Percentiles rank a stretch among this genome's conserved stretches.
Conservation (phyloP, 2,888 invertebrate genomes). For the Drosophila recens region DNA sequence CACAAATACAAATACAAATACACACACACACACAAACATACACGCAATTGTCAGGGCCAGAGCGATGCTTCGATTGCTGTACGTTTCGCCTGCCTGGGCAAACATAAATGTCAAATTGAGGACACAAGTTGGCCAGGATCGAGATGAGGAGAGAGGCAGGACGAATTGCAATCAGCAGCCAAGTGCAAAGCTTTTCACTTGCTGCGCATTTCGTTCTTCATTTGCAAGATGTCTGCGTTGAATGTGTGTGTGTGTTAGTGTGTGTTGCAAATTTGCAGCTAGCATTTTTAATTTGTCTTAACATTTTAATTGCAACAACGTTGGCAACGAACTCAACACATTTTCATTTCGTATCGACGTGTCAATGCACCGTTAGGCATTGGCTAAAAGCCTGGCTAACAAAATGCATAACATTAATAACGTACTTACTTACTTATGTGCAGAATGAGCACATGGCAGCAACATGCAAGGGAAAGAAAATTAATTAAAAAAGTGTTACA, state of each 20-base stretch:
- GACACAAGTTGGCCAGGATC: conserved; percentile 53
- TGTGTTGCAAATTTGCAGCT: conserved; percentile 28
- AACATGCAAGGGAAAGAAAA: conserved; percentile 22
- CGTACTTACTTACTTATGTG: conserved; percentile 32
- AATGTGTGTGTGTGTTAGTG: conserved; percentile 6
- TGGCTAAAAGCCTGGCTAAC: conserved; percentile 46
- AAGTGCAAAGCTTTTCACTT: conserved; percentile 69
- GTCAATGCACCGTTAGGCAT: conserved; percentile 58
- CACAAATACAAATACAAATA: conserved; percentile 23
- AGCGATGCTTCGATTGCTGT: conserved; percentile 60
- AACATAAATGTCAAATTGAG: conserved; percentile 80
- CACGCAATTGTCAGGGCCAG: conserved; percentile 51
- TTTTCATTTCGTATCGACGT: conserved; percentile 71
- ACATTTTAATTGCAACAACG: conserved; percentile 74
- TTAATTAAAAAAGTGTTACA: conserved; percentile 39
- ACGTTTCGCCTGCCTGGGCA: conserved; percentile 51
- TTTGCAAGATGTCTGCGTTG: conserved; percentile 33
- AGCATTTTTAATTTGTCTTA: conserved; percentile 76
- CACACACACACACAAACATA: conserved; percentile 5
- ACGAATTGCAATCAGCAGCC: conserved; percentile 67
- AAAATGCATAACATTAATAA: conserved; percentile 32
- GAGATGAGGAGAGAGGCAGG: not conserved
- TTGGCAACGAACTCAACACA: conserved; percentile 36
- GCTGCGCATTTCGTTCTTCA: conserved; percentile 49
- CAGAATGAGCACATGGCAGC: not conserved